A percentile compares a stretch with the other conserved stretches of the same genome.
Conservation (phyloP, 2,888 invertebrate species). For the Homarus gammarus region DNA sequence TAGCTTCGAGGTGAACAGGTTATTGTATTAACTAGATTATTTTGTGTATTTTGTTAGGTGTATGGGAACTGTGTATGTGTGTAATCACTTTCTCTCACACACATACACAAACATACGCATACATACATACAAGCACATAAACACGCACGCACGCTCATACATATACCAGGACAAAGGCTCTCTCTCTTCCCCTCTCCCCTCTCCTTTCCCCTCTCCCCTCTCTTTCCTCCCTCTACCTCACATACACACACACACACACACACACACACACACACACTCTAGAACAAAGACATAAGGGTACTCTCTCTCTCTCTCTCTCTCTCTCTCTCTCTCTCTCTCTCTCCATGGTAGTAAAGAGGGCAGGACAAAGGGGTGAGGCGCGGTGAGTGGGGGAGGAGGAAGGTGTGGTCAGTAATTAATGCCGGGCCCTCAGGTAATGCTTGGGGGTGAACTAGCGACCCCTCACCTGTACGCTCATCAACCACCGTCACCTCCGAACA, state of each 20-base stretch:
- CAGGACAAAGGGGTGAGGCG: too few relatives aligned
- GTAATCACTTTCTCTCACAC: conserved; percentile 10
- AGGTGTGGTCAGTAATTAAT: too few relatives aligned
- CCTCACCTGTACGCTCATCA: too few relatives aligned
- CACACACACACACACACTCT: too few relatives aligned
- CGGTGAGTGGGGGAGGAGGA: too few relatives aligned
- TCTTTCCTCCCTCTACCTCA: not conserved
- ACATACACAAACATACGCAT: conserved; percentile 36
- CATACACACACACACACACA: not conserved
- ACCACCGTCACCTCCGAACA: too few relatives aligned
- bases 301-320: not conserved
- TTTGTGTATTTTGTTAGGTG: conserved; percentile 8
- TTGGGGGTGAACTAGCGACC: too few relatives aligned
- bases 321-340: not conserved
- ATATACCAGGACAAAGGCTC: not conserved
- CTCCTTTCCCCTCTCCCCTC: not conserved
- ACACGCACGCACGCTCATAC: conserved; percentile 34
- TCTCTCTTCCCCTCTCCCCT: not conserved
- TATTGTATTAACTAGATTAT: too few relatives aligned
- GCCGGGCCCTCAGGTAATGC: too few relatives aligned
- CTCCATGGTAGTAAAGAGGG: too few relatives aligned
- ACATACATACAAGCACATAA: conserved; percentile 38
- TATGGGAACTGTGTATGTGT: not conserved
- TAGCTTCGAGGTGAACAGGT: too few relatives aligned
- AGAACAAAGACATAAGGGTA: too few relatives aligned